Evolutionary conservation across 2,888 invertebrate species (phyloP), one percentile per base, ranked within the genome.

Genomic region (Dromius quadrimaculatus): DNA sequence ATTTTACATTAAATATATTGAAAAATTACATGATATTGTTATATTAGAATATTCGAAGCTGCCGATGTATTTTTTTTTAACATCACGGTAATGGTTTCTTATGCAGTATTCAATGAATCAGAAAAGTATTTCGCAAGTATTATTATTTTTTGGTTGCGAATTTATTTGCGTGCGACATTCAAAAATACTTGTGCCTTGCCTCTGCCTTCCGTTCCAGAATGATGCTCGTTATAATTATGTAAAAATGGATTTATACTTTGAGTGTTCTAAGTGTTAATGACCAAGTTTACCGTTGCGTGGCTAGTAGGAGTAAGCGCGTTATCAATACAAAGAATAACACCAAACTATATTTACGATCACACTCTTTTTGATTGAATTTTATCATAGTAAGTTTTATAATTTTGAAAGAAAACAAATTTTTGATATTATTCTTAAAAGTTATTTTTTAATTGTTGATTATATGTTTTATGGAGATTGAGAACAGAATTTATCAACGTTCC

Each of bases 281-380:
- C 47, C 64, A 34, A 32, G 36, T 47, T 64, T 43, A 45, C 32
- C 34, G 41, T 43, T 50, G 50, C 36, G 50, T 20, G 34, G 28
- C 9, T n/a, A 20, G 23, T n/a, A 23, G 43, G 15, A 34, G 34
- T 47, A 28, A 19, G 57, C 54, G 66, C 54, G 41, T 57, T 57
- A 38, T 66, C 66, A 66, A 66, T 66, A 66, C 66, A 66, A 66
- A 66, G 36, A 66, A 66, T 66, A 66, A 66, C 66, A 66, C 66
- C 66, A 66, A 66, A 57, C 32, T 66, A 66, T 66, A 57, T 57
- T 57, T 57, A 66, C 54, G 57, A 57, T 66, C 66, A 66, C 66
- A 57, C 66, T 66, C 41, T 66, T 66, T 66, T 66, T 32, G 57
- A 66, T 57, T 66, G 57, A 66, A 66, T 66, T 66, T 66, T 66